These are phyloP conservation scores for Allygus modestus DNA, from an alignment of 2,888 invertebrate genomes.

Conservation along the genomic window DNA sequence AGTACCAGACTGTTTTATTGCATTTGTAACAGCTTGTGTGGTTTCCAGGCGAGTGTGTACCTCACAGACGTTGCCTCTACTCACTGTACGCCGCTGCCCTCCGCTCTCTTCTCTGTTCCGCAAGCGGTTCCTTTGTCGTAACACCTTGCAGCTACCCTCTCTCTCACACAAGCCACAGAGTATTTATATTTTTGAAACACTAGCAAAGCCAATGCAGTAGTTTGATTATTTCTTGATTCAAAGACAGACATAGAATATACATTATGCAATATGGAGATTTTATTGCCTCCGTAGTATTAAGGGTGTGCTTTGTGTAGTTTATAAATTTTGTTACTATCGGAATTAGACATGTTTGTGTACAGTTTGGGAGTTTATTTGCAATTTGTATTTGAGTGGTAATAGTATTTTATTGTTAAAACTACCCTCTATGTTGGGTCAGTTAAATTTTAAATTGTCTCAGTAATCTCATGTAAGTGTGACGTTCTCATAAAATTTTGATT, in stretches of 20 bases:
- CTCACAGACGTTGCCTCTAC: conserved; percentile 90
- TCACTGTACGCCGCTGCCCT: conserved; percentile 91
- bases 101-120: conserved; percentile 80
- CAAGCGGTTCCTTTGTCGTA: background rate
- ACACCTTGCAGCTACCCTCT: background rate
- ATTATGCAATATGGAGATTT: background rate
- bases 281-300: background rate
- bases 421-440: no score
- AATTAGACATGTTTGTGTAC: no score
- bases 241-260: background rate
- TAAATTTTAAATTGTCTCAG: no score
- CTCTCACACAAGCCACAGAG: conserved; percentile 3
- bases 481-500: no score
- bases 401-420: no score
- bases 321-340: no score
- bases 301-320: conserved; percentile 7
- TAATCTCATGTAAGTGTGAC: no score
- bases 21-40: no score
- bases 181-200: conserved; percentile 15
- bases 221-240: background rate
- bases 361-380: no score
- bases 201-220: background rate
- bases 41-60: conserved; percentile 83
- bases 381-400: no score
- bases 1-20: no score